Evolutionary conservation across 2,113 vertebrate species (phyloP).

Genomic region (Pyrgilauda ruficollis): DNA sequence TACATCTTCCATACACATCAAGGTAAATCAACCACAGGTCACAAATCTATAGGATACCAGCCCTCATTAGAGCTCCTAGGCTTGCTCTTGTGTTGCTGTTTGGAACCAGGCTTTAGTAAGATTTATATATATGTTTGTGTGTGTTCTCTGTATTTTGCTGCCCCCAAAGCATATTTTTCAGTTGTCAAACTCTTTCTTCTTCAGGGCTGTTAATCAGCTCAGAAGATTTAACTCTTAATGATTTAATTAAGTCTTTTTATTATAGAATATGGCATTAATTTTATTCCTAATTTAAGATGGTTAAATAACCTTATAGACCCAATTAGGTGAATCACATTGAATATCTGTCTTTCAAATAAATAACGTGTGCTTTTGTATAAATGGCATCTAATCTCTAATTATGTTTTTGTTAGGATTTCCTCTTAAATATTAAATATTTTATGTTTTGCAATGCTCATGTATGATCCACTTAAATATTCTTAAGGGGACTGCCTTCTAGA

Average conservation of each 20-base stretch:
- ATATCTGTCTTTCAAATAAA: slow-evolving; percentile 8
- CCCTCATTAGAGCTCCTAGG: neutral
- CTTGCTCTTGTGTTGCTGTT: neutral
- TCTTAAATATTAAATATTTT: neutral
- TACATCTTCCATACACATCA: neutral
- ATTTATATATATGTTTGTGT: neutral
- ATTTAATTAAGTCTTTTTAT: slow-evolving; percentile 43
- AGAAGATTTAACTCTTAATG: neutral
- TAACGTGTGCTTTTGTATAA: neutral
- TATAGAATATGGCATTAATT: slow-evolving; percentile 25
- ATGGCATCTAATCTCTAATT: neutral
- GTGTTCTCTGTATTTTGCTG: neutral
- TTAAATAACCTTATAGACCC: slow-evolving; percentile 30
- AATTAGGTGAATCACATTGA: slow-evolving; percentile 22
- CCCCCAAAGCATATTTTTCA: neutral
- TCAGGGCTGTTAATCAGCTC: slow-evolving; percentile 7
- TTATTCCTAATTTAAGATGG: slow-evolving; percentile 31
- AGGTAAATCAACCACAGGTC: neutral
- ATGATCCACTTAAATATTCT: neutral
- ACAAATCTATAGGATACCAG: neutral
- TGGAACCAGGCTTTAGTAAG: neutral
- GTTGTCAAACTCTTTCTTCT: neutral
- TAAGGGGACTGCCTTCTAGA: neutral
- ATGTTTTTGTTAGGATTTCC: neutral
- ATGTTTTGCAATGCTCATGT: neutral